Conservation (phyloP, 2,797 vertebrate genomes). For the Artibeus lituratus region DNA sequence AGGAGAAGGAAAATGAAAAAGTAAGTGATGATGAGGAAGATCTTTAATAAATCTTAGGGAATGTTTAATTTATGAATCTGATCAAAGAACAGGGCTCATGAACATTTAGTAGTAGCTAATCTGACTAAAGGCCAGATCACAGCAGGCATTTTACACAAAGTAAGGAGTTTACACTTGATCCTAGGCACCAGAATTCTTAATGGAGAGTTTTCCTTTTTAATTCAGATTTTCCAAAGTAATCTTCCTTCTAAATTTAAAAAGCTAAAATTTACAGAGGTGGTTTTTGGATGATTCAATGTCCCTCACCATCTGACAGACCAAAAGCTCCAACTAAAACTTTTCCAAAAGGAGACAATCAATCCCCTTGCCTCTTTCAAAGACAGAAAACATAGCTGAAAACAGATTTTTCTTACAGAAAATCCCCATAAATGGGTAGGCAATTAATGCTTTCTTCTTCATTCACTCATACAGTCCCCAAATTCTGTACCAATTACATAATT, state of each 20-base stretch:
- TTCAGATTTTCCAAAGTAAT: constrained; percentile 34
- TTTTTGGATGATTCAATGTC: constrained; percentile 32
- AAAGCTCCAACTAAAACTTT: constrained; percentile 43
- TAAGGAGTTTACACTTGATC: neutral
- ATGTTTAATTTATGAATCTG: neutral
- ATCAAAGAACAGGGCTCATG: neutral
- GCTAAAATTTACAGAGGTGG: neutral
- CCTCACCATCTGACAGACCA: constrained; percentile 8
- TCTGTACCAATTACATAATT: neutral
- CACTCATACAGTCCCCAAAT: constrained; percentile 8
- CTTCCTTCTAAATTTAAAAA: constrained; percentile 36
- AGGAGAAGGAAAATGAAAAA: neutral
- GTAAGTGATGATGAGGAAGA: neutral
- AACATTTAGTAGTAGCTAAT: neutral
- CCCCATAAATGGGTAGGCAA: neutral
- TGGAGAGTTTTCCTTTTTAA: neutral
- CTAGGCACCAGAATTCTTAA: neutral
- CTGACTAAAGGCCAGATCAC: neutral
- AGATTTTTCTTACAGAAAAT: neutral
- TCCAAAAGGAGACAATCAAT: neutral
- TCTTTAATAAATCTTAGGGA: constrained; percentile 5
- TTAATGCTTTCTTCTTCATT: constrained; percentile 21
- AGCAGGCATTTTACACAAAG: neutral
- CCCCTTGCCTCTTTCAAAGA: neutral
- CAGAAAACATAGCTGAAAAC: neutral